Percentiles rank a stretch among this genome's conserved stretches.
phyloP scores from a whole-genome alignment of 2,113 vertebrate genomes.

The Syrmaticus mikado region DNA sequence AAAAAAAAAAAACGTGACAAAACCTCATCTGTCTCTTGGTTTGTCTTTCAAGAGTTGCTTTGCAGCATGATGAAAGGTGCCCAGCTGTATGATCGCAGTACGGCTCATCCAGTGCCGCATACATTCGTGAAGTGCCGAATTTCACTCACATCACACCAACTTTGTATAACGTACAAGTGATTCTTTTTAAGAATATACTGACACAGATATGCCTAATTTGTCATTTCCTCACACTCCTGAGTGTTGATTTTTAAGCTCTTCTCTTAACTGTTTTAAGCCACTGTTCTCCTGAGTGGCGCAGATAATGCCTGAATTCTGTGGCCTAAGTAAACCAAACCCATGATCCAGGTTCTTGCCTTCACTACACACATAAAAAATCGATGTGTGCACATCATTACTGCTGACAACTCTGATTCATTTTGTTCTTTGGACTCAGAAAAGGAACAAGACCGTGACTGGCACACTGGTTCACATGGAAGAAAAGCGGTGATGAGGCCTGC shows the following conservation, averaged over 20 bases:
- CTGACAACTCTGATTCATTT: slow-evolving; percentile 39
- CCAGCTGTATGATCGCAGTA: not conserved
- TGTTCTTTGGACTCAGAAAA: slow-evolving; percentile 32
- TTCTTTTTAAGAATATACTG: slow-evolving; percentile 40
- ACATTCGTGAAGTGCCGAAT: slow-evolving; percentile 39
- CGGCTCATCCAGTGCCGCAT: not conserved
- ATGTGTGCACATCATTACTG: slow-evolving; percentile 25
- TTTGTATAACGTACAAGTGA: slow-evolving; percentile 9
- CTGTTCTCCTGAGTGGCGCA: not conserved
- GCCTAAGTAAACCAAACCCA: slow-evolving; percentile 1
- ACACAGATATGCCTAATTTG: slow-evolving; percentile 39
- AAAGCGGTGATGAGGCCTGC: not conserved
- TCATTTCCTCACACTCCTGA: not conserved
- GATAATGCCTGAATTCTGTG: not conserved
- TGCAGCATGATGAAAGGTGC: slow-evolving; percentile 70
- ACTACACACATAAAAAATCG: not conserved
- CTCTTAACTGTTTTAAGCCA: slow-evolving; percentile 11
- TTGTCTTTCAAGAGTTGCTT: slow-evolving; percentile 62
- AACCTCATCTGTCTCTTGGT: slow-evolving; percentile 53
- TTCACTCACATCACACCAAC: slow-evolving; percentile 48
- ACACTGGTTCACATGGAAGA: slow-evolving; percentile 25
- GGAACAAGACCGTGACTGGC: slow-evolving; percentile 19
- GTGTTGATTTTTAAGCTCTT: slow-evolving; percentile 39
- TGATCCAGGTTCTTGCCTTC: slow-evolving; percentile 25
- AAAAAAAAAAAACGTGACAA: slow-evolving; percentile 24